Conservation (phyloP, 2,888 invertebrate genomes). For the Mylabris sibirica region DNA sequence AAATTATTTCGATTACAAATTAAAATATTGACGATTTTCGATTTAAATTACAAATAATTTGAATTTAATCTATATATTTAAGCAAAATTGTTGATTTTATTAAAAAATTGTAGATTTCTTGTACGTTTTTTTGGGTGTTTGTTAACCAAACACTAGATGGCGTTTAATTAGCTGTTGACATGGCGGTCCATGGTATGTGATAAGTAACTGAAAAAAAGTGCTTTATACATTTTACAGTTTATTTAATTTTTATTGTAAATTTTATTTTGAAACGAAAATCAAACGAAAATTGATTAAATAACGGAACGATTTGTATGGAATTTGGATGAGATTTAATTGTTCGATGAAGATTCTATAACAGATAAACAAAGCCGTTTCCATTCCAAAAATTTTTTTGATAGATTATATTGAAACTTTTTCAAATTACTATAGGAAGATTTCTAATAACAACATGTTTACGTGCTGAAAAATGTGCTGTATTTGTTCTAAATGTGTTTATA, state of each 20-base stretch:
- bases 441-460: conserved; percentile 11
- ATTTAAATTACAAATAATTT: neutral
- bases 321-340: neutral
- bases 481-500: conserved; percentile 11
- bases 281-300: neutral
- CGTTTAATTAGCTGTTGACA: conserved; percentile 9
- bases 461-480: conserved; percentile 13
- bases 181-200: conserved; percentile 14
- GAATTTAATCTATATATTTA: neutral
- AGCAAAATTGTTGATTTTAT: neutral
- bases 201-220: conserved; percentile 15
- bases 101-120: neutral
- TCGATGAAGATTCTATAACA: too few species aligned
- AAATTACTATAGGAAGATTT: neutral
- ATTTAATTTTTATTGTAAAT: neutral
- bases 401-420: neutral
- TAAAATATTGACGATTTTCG: neutral
- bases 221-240: neutral
- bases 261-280: neutral
- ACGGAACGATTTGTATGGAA: neutral
- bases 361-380: too few species aligned
- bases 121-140: neutral
- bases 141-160: neutral
- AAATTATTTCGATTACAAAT: neutral
- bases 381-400: neutral